A percentile compares a stretch with the other conserved stretches of the same genome.
Conservation (phyloP, 2,113 vertebrate genomes). For the Psettodes erumei region DNA sequence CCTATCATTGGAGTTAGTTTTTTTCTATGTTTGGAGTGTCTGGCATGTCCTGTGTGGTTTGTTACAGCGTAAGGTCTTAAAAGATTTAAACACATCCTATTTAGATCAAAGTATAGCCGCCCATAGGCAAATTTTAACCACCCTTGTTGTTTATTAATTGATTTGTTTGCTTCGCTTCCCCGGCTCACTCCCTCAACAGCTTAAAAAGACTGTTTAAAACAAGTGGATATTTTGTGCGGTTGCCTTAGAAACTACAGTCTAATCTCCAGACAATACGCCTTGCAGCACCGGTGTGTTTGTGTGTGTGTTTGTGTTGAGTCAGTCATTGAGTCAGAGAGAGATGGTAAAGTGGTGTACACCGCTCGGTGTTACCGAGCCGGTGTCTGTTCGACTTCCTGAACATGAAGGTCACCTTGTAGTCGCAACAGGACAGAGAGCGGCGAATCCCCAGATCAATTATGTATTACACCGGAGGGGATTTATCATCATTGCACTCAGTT, state of each 20-base stretch:
- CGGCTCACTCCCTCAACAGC: slow-evolving; percentile 15
- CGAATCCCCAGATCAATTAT: slow-evolving; percentile 42
- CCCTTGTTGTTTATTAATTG: slow-evolving; percentile 24
- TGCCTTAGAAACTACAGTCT: slow-evolving; percentile 53
- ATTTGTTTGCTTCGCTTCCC: slow-evolving; percentile 25
- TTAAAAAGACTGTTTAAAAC: slow-evolving; percentile 12
- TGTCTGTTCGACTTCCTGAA: slow-evolving; percentile 38
- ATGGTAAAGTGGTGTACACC: slow-evolving; percentile 33
- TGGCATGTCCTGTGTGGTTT: not conserved
- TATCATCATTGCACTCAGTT: slow-evolving; percentile 26
- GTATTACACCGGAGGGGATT: slow-evolving; percentile 34
- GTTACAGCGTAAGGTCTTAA: not conserved
- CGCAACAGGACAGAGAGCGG: slow-evolving; percentile 38
- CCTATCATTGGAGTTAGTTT: not conserved
- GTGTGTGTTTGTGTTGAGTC: slow-evolving; percentile 24
- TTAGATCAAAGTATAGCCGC: slow-evolving; percentile 10
- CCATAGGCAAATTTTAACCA: not conserved
- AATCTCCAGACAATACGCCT: slow-evolving; percentile 25
- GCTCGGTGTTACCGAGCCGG: slow-evolving; percentile 33
- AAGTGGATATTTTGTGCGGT: slow-evolving; percentile 15
- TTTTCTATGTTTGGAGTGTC: slow-evolving; percentile 2
- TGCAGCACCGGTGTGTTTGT: not conserved
- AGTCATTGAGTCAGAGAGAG: slow-evolving; percentile 33
- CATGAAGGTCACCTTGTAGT: slow-evolving; percentile 68
- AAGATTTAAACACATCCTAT: slow-evolving; percentile 34